Evolutionary conservation across 2,888 invertebrate genomes (phyloP).

Genomic region (Helicoverpa assulta): DNA sequence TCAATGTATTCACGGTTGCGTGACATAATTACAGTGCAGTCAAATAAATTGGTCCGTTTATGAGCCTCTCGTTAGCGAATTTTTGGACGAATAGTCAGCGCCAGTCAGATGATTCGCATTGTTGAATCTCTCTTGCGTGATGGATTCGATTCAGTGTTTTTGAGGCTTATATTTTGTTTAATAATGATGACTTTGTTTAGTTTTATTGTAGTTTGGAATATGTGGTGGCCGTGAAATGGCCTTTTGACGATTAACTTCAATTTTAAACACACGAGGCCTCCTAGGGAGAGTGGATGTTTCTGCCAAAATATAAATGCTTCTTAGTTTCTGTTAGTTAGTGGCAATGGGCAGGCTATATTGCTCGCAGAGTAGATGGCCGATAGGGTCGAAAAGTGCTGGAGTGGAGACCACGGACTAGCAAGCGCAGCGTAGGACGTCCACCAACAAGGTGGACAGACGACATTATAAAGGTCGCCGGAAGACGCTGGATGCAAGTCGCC

Average conservation of each 20-base stretch:
- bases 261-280: constrained; percentile 21
- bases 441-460: too few species aligned
- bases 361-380: too few species aligned
- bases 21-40: constrained; percentile 12
- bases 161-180: neutral
- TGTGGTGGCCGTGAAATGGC: constrained; percentile 41
- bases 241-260: constrained; percentile 24
- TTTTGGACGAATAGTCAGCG: constrained; percentile 21
- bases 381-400: too few species aligned
- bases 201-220: constrained; percentile 30
- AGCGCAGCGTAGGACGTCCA: too few species aligned
- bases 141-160: constrained; percentile 22
- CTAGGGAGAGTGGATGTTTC: neutral
- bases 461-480: too few species aligned
- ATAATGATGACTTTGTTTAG: constrained; percentile 36
- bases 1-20: constrained; percentile 16
- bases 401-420: too few species aligned
- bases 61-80: constrained; percentile 38
- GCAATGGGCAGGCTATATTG: too few species aligned
- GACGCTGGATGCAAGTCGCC: too few species aligned
- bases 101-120: constrained; percentile 23
- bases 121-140: constrained; percentile 31
- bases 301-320: too few species aligned
- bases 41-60: constrained; percentile 22
- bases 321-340: too few species aligned